Base-by-base conservation (phyloP, 2,113 vertebrate genomes). In the Nanger granti region DNA sequence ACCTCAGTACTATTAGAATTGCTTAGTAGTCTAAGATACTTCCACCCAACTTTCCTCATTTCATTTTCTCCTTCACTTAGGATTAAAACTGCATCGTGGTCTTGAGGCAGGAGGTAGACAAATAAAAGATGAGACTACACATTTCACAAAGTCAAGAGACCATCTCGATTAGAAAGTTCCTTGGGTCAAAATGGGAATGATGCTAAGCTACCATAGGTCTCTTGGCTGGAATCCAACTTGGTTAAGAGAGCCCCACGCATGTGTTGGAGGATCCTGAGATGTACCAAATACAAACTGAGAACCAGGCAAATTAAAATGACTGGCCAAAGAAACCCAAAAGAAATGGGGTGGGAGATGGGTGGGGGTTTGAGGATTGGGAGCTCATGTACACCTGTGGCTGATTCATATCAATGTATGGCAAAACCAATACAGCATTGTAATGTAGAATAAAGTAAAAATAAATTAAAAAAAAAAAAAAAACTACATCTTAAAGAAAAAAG, bases 161-260 rank as follows among this genome's bases (percentile, higher is more conserved):
- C 0, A 0, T 44, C 24, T 79, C 1, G 0, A 15, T 44, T 79
- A 79, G 41, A 79, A 79, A 79, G 73, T 44, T 28, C 37, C 24
- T 79, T 79, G 37, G 11, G 24, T 79, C 73, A 79, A 79, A 79
- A 79, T 41, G 6, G 24, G 41, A 79, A 44, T 79, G 73, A 79
- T 79, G 24, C 41, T 44, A 44, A 79, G 2, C 41, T 79, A 44
- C 41, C 24, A 44, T 8, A 44, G 69, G 22, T 41, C 10, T 24
- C 41, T 28, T 44, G 24, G 41, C 73, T 44, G 41, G 12, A 79
- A 44, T 79, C 41, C 73, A 28, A 44, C 24, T 79, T 44, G 73
- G 12, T 4, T 79, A 24, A 79, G 73, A 79, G 24, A 79, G 13
- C 24, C 7, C 6, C 22, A 4, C 0, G 1, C 11, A 15, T 6